A percentile compares a stretch with the other conserved stretches of the same genome.
Conservation (phyloP, 2,888 invertebrate species). For the Lathronympha strigana region DNA sequence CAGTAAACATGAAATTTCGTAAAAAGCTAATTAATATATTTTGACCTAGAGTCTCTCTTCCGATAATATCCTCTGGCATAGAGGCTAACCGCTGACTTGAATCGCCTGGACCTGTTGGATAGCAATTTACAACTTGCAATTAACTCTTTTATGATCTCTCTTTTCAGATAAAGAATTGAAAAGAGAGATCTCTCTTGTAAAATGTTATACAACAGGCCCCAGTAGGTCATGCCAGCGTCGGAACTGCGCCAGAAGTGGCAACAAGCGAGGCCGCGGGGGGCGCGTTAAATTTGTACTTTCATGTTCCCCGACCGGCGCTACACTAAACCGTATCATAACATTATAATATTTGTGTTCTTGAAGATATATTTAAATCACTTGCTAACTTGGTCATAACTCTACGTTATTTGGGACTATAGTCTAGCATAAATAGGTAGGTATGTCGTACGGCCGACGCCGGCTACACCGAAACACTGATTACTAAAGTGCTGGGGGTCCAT, state of each 20-base stretch:
- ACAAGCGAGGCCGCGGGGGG: slow-evolving; percentile 58
- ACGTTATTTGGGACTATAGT: slow-evolving; percentile 68
- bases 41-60: background rate
- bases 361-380: slow-evolving; percentile 67
- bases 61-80: slow-evolving; percentile 1
- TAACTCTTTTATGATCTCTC: no score
- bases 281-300: slow-evolving; percentile 82
- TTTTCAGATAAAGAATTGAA: no score
- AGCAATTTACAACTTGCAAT: background rate
- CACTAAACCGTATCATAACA: slow-evolving; percentile 56
- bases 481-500: slow-evolving; percentile 26
- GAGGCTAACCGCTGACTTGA: background rate
- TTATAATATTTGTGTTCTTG: slow-evolving; percentile 69
- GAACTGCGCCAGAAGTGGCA: background rate
- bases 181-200: no score
- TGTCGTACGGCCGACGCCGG: slow-evolving; percentile 37
- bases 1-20: background rate
- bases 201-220: background rate
- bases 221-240: background rate
- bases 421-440: slow-evolving; percentile 72
- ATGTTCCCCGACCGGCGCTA: slow-evolving; percentile 62
- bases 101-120: background rate
- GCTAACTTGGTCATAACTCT: slow-evolving; percentile 80
- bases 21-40: background rate
- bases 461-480: slow-evolving; percentile 39